phyloP scores from a whole-genome alignment of 1,140 invertebrate species.

The Drosophila lowei region DNA sequence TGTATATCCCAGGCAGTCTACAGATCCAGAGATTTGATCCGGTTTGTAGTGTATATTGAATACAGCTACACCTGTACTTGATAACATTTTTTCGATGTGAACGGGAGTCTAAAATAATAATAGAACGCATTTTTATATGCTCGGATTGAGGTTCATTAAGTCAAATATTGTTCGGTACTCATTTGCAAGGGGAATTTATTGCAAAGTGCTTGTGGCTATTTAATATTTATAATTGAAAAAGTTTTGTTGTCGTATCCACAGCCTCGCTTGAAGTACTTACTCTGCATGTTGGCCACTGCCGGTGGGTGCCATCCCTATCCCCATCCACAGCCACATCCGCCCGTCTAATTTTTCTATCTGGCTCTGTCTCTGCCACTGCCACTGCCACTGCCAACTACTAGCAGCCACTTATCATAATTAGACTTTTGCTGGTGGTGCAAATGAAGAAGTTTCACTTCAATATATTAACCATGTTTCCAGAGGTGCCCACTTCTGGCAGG shows the following conservation, averaged over 20 bases:
- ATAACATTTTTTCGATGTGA: too few relatives aligned
- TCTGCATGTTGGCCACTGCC: neutral
- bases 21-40: too few relatives aligned
- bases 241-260: constrained; percentile 47
- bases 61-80: too few relatives aligned
- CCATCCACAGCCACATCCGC: neutral
- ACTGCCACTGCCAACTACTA: constrained; percentile 56
- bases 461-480: constrained; percentile 33
- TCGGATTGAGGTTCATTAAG: constrained; percentile 41
- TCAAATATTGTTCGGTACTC: constrained; percentile 53
- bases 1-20: too few relatives aligned
- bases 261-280: neutral
- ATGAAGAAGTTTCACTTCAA: constrained; percentile 51
- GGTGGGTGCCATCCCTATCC: too few relatives aligned
- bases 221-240: constrained; percentile 71
- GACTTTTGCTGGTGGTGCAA: constrained; percentile 44
- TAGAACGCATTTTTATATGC: too few relatives aligned
- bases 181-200: constrained; percentile 56
- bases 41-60: too few relatives aligned
- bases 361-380: constrained; percentile 11
- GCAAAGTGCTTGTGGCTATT: constrained; percentile 66
- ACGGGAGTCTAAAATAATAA: too few relatives aligned
- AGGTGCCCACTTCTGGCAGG: constrained; percentile 41
- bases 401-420: constrained; percentile 70
- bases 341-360: neutral